A percentile compares a stretch with the other conserved stretches of the same genome.
These are phyloP conservation scores for Coracopsis vasa DNA, from an alignment of 2,113 vertebrate species.

Conservation along the genomic window DNA sequence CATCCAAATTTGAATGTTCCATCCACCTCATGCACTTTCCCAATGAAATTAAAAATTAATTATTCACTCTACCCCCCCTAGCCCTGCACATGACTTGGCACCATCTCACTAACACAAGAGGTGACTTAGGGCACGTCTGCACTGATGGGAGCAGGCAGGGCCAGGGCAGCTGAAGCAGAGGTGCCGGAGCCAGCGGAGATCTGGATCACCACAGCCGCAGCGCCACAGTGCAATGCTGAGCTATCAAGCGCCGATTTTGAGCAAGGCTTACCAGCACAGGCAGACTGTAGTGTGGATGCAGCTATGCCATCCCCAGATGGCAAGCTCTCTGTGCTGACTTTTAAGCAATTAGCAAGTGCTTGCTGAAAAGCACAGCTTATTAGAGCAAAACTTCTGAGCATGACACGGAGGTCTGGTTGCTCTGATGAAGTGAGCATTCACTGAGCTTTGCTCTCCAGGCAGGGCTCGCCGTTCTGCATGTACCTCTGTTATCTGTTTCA, in stretches of 20 bases:
- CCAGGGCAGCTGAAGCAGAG: neutral
- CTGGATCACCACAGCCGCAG: too few relatives aligned
- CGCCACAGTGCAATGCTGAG: accelerated
- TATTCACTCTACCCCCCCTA: neutral
- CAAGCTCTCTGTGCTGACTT: neutral
- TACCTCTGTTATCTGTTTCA: neutral
- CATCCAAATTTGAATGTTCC: neutral
- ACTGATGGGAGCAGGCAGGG: accelerated
- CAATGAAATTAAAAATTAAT: neutral
- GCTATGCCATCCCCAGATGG: neutral
- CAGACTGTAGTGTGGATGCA: neutral
- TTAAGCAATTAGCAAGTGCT: neutral
- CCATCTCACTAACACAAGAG: neutral
- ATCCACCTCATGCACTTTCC: neutral
- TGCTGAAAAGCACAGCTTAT: neutral
- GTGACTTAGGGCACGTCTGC: neutral
- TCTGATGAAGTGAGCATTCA: neutral
- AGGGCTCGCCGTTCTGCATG: accelerated
- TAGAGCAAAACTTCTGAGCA: neutral
- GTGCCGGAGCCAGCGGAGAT: accelerated
- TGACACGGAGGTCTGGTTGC: neutral
- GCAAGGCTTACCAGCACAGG: neutral
- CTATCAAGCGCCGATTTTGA: neutral
- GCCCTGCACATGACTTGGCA: neutral
- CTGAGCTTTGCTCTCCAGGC: neutral